Base-by-base conservation (phyloP, 2,113 vertebrate species). In the Tachycineta bicolor region DNA sequence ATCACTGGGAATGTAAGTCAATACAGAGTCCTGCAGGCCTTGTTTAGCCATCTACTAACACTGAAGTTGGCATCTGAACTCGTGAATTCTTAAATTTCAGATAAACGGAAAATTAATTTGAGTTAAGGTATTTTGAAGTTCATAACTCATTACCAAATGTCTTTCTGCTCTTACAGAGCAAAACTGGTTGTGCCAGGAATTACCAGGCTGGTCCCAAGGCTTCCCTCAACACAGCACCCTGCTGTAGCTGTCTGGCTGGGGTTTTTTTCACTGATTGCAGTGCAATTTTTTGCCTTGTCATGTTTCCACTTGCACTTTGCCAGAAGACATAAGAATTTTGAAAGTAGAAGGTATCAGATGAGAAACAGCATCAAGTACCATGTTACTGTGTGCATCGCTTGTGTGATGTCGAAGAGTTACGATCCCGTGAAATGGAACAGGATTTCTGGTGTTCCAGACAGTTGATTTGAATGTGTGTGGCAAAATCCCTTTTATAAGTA, bases 201-300 rank as follows among this genome's bases (percentile, higher is more conserved):
- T 77, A 28, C 52, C 26, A 26, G 37, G 37, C 37, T 65, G 12
- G 29, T 89, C 0, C 0, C 3, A 9, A 46, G 64, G 29, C 41
- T 87, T 44, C 33, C 8, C 1, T n/a, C 47, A 22, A 29, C 12
- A 4, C 22, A 44, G 39, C 26, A 12, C 21, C 16, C 44, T 74
- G 28, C 60, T 28, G 24, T 10, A 2, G 15, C 1, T 5, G 2
- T 6, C 9, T 63, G 29, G 2, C 5, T 25, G 21, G 28, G 39
- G 4, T 39, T 77, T 81, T 77, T 87, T 65, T 23, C 15, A 6
- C 46, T 31, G 29, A 26, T 37, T 53, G 10, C 44, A 20, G 19
- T 25, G 19, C 37, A 26, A 1, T 80, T 79, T 76, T 46, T 52
- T 68, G 33, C n/a, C 19, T 47, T 83, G 22, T 28, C 10, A 1